These are phyloP conservation scores for Lichenostomus cassidix DNA, from an alignment of 2,113 vertebrate species.

Conservation along the genomic window DNA sequence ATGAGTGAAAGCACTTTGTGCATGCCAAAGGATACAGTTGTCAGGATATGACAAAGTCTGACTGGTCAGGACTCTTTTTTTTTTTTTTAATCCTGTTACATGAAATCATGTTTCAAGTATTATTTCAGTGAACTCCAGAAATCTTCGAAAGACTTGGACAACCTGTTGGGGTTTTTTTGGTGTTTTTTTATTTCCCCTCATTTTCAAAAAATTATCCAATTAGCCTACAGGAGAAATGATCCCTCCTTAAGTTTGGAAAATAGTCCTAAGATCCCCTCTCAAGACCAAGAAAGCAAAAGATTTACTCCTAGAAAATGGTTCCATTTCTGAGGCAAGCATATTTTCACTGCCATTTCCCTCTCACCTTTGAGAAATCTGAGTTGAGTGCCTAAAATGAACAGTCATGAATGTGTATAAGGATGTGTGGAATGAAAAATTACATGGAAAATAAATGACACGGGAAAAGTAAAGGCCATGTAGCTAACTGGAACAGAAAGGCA, in stretches of 20 bases:
- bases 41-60: neutral
- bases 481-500: neutral
- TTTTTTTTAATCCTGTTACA: neutral
- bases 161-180: rapidly evolving
- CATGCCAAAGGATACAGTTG: neutral
- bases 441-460: neutral
- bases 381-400: neutral
- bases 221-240: neutral
- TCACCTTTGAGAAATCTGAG: neutral
- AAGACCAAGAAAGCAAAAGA: neutral
- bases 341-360: neutral
- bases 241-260: neutral
- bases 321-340: neutral
- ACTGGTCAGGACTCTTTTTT: too few relatives aligned
- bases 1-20: neutral
- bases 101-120: neutral
- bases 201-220: neutral
- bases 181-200: neutral
- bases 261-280: neutral
- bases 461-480: neutral
- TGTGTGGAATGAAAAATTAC: neutral
- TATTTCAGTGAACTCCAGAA: neutral
- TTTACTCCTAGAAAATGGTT: neutral
- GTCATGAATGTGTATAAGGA: neutral
- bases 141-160: neutral